Evolutionary conservation across 2,888 invertebrate genomes (phyloP).

Genomic region (Ligdia adustata): DNA sequence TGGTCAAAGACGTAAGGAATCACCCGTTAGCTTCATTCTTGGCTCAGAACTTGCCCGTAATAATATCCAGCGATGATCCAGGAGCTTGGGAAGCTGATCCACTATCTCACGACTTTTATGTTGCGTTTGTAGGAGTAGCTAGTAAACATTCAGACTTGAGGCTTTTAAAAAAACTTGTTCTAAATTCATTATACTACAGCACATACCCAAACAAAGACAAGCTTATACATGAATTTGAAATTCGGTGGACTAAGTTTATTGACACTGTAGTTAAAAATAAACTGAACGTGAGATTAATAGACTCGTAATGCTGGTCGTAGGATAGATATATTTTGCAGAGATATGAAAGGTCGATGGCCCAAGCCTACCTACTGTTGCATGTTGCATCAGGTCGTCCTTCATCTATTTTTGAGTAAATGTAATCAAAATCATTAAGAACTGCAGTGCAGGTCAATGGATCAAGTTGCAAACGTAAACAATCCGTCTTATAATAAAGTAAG

Average conservation of each 20-base stretch:
- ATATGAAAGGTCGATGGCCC: constrained; percentile 5
- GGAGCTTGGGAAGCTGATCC: constrained; percentile 90
- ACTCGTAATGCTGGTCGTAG: too few relatives aligned
- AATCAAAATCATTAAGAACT: not conserved
- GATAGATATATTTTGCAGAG: constrained; percentile 1
- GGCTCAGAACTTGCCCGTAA: constrained; percentile 87
- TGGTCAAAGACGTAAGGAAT: constrained; percentile 89
- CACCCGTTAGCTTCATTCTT: constrained; percentile 88
- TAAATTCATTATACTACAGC: constrained; percentile 89
- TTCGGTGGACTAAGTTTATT: constrained; percentile 70
- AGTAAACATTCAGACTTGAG: constrained; percentile 87
- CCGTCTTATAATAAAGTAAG: too few relatives aligned
- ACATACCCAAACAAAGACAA: constrained; percentile 75
- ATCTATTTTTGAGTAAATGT: not conserved
- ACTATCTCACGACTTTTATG: constrained; percentile 89
- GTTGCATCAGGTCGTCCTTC: constrained; percentile 3
- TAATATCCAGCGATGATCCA: constrained; percentile 91
- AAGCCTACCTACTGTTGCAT: too few relatives aligned
- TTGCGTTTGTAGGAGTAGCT: constrained; percentile 90
- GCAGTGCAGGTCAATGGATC: too few relatives aligned
- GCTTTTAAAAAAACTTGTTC: constrained; percentile 88
- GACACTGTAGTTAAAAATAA: constrained; percentile 51
- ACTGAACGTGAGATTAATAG: constrained; percentile 34
- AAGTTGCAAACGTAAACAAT: too few relatives aligned
- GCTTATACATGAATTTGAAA: constrained; percentile 65